Percentiles rank a stretch among this genome's conserved stretches.
Conservation (phyloP, 2,113 vertebrate genomes). For the Sapayoa aenigma region DNA sequence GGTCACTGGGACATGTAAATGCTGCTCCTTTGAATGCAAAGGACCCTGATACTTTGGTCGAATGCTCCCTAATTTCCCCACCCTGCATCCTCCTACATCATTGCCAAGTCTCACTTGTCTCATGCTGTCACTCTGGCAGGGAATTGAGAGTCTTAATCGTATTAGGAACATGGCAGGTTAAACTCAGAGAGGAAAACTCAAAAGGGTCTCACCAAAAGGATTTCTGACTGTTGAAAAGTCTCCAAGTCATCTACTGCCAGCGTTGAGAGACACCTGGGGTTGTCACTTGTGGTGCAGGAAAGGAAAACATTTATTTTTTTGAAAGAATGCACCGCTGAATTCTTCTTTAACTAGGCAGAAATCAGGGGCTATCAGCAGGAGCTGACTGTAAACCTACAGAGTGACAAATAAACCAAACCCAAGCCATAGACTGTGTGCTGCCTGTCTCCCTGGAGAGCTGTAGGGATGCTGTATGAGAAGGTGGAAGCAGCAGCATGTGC, state of each 20-base stretch:
- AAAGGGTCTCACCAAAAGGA: not conserved
- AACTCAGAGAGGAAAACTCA: not conserved
- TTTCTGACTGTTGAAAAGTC: not conserved
- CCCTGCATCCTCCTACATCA: not conserved
- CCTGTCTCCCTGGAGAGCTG: not conserved
- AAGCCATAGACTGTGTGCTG: not conserved
- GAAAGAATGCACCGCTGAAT: not conserved
- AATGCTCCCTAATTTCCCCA: not conserved
- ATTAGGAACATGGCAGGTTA: slow-evolving; percentile 32
- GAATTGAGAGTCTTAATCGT: not conserved
- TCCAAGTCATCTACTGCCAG: not conserved
- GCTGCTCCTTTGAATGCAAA: slow-evolving; percentile 14
- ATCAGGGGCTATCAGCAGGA: slow-evolving; percentile 34
- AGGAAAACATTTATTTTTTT: not conserved
- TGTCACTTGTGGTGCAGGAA: not conserved
- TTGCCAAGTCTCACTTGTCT: slow-evolving; percentile 30
- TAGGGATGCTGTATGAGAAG: not conserved
- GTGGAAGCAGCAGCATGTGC: not conserved
- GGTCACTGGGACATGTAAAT: slow-evolving; percentile 29
- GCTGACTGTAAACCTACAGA: not conserved
- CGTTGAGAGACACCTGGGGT: not conserved
- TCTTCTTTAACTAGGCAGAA: slow-evolving; percentile 39
- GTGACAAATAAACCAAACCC: not conserved
- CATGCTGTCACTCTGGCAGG: slow-evolving; percentile 53
- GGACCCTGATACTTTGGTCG: not conserved